Conservation (phyloP, 2,113 vertebrate genomes). For the Otolemur garnettii region DNA sequence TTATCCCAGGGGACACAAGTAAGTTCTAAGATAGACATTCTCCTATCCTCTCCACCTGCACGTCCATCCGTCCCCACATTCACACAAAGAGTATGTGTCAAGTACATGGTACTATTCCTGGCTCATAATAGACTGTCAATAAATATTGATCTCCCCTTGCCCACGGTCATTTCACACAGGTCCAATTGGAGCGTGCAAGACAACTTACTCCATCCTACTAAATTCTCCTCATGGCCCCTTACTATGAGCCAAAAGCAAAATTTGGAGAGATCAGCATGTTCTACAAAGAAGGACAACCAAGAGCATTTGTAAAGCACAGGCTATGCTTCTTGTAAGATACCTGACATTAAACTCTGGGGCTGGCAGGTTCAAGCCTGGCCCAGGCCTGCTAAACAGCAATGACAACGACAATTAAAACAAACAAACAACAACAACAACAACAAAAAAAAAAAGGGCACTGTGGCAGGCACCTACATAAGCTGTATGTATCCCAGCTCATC, state of each 20-base stretch:
- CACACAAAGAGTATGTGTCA: neutral
- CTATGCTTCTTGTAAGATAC: neutral
- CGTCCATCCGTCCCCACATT: neutral
- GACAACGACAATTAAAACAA: no score
- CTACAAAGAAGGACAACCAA: neutral
- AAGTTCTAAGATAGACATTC: neutral
- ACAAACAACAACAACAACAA: no score
- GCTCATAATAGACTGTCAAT: neutral
- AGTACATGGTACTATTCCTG: neutral
- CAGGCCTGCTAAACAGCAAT: no score
- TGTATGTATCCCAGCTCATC: no score
- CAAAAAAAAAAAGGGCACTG: no score
- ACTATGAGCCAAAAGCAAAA: neutral
- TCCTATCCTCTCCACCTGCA: neutral
- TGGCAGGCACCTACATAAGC: no score
- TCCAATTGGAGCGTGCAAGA: neutral
- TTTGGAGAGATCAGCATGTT: neutral
- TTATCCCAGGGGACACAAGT: neutral
- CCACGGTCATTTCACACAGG: neutral
- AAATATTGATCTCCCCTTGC: neutral
- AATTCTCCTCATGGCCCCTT: neutral
- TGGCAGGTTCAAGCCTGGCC: no score
- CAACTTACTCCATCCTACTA: neutral
- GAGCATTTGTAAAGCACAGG: neutral
- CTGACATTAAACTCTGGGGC: neutral